These are phyloP conservation scores for Chymomyza fuscimana DNA, from an alignment of 2,888 invertebrate genomes.

Conservation along the genomic window DNA sequence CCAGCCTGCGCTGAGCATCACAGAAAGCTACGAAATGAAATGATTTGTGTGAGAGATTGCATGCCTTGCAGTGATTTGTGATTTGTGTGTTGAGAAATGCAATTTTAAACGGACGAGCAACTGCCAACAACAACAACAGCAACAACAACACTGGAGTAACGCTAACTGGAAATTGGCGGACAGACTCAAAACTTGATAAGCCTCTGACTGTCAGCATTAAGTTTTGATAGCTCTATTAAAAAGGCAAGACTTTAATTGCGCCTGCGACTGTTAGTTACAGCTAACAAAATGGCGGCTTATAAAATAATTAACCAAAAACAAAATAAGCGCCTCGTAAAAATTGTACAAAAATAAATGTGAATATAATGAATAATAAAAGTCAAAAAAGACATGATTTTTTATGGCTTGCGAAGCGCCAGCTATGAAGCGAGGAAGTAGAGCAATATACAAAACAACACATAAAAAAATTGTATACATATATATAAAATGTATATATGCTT, in stretches of 20 bases:
- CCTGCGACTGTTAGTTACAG: neutral
- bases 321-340: neutral
- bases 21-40: slow-evolving; percentile 55
- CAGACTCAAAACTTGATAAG: slow-evolving; percentile 51
- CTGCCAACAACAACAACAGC: slow-evolving; percentile 22
- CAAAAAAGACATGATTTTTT: slow-evolving; percentile 75
- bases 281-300: neutral
- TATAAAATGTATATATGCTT: neutral
- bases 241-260: slow-evolving; percentile 20
- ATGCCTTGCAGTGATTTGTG: slow-evolving; percentile 71
- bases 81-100: slow-evolving; percentile 72
- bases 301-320: neutral
- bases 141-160: slow-evolving; percentile 1
- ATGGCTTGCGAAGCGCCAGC: slow-evolving; percentile 42
- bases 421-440: neutral
- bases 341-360: slow-evolving; percentile 70
- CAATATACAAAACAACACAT: neutral
- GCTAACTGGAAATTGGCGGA: slow-evolving; percentile 11
- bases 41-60: slow-evolving; percentile 74
- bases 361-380: slow-evolving; percentile 79
- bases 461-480: neutral
- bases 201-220: slow-evolving; percentile 53
- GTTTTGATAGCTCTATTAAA: slow-evolving; percentile 68
- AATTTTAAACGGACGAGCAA: slow-evolving; percentile 63
- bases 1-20: neutral